Conservation (phyloP, 2,888 invertebrate species). For the Drosophila mercatorum region DNA sequence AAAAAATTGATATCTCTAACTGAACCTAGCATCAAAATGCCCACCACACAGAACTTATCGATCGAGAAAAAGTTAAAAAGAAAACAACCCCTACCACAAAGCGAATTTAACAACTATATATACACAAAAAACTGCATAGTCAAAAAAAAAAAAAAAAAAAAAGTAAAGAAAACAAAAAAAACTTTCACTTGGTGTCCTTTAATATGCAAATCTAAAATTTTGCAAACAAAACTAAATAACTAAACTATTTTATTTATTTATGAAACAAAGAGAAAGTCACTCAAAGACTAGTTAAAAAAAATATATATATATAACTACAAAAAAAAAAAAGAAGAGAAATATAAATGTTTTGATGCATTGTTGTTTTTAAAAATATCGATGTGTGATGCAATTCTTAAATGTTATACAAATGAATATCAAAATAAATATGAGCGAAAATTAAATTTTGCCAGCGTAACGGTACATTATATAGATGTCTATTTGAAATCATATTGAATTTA, state of each 20-base stretch:
- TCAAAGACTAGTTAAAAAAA: constrained; percentile 31
- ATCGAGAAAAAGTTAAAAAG: constrained; percentile 28
- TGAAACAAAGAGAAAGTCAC: constrained; percentile 23
- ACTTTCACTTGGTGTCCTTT: constrained; percentile 79
- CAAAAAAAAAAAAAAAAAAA: constrained; percentile 52
- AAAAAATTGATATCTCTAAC: constrained; percentile 40
- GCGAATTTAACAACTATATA: constrained; percentile 74
- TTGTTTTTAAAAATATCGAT: constrained; percentile 52
- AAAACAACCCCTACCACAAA: constrained; percentile 36
- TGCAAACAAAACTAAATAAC: constrained; percentile 55
- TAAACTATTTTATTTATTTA: constrained; percentile 67
- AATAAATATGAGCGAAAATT: constrained; percentile 41
- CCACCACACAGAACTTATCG: constrained; percentile 43
- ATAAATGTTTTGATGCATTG: constrained; percentile 63
- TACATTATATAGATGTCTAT: constrained; percentile 59
- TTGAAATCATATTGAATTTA: constrained; percentile 77
- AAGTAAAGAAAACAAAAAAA: constrained; percentile 22
- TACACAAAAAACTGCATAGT: constrained; percentile 69
- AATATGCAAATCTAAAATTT: constrained; percentile 46
- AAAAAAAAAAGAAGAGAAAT: constrained; percentile 10
- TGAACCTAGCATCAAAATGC: constrained; percentile 54
- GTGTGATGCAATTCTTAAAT: constrained; percentile 64
- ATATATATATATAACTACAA: constrained; percentile 16
- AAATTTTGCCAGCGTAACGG: constrained; percentile 50
- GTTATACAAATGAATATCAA: constrained; percentile 57